phyloP scores from a whole-genome alignment of 2,888 invertebrate species.

The Chesias legatella region DNA sequence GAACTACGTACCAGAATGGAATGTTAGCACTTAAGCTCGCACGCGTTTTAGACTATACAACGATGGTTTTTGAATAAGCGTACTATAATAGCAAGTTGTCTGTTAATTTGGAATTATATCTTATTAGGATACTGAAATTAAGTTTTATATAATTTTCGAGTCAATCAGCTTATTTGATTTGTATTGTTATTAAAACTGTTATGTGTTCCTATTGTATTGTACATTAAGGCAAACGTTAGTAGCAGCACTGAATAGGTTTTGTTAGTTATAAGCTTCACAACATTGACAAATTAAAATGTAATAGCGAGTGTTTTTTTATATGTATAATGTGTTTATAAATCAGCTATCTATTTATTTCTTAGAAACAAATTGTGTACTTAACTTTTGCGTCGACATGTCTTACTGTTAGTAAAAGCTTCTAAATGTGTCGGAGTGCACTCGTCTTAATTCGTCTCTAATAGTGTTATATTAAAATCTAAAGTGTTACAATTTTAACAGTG shows the following conservation, averaged over 20 bases:
- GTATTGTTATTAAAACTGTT: too few species aligned
- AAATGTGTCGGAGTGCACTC: constrained; percentile 19
- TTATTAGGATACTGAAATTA: too few species aligned
- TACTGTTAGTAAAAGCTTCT: constrained; percentile 21
- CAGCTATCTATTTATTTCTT: background rate
- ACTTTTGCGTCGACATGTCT: constrained; percentile 2
- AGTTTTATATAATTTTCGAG: too few species aligned
- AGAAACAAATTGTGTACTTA: constrained; percentile 1
- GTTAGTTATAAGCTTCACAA: constrained; percentile 36
- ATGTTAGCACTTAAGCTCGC: constrained; percentile 26
- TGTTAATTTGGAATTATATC: background rate
- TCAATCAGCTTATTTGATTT: too few species aligned
- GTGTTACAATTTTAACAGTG: constrained; percentile 17
- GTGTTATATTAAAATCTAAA: constrained; percentile 15
- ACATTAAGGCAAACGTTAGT: constrained; percentile 23
- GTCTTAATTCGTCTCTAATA: constrained; percentile 3
- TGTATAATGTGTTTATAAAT: constrained; percentile 14
- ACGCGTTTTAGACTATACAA: constrained; percentile 23
- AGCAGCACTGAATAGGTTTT: constrained; percentile 32
- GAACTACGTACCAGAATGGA: background rate
- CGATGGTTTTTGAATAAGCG: constrained; percentile 3
- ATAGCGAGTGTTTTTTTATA: constrained; percentile 18
- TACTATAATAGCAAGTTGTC: constrained; percentile 4
- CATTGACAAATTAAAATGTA: constrained; percentile 33
- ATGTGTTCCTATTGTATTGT: too few species aligned